Conservation (phyloP, 2,888 invertebrate species). For the Melanotus villosus region DNA sequence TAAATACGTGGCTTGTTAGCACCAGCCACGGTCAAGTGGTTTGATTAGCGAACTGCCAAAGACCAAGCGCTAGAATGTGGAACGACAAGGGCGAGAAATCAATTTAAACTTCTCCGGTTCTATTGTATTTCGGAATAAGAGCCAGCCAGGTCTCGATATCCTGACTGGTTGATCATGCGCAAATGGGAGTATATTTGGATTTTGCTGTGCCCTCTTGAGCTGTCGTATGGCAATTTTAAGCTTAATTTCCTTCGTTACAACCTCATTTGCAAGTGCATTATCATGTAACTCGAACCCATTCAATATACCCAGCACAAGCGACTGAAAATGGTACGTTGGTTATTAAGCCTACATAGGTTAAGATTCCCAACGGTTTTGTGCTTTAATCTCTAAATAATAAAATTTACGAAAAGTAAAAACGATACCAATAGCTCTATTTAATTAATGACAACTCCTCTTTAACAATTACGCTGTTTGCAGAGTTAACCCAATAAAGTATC, state of each 20-base stretch:
- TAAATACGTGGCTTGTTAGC: slow-evolving; percentile 35
- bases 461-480: no score
- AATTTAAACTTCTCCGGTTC: slow-evolving; percentile 62
- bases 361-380: no score
- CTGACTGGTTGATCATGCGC: slow-evolving; percentile 34
- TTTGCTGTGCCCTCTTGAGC: slow-evolving; percentile 12
- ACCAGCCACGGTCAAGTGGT: slow-evolving; percentile 60
- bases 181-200: slow-evolving; percentile 11
- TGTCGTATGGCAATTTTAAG: slow-evolving; percentile 21
- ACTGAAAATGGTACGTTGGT: no score
- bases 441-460: no score
- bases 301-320: not conserved
- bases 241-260: slow-evolving; percentile 21
- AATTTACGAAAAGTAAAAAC: no score
- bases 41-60: slow-evolving; percentile 64
- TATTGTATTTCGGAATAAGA: slow-evolving; percentile 58
- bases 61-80: slow-evolving; percentile 60
- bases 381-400: no score
- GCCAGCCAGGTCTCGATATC: slow-evolving; percentile 31
- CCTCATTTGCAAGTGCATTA: slow-evolving; percentile 21
- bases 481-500: no score
- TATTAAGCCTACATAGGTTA: no score
- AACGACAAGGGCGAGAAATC: slow-evolving; percentile 62
- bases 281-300: not conserved
- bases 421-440: no score